phyloP scores from a whole-genome alignment of 2,797 vertebrate genomes.

The Steatocranus sp. region DNA sequence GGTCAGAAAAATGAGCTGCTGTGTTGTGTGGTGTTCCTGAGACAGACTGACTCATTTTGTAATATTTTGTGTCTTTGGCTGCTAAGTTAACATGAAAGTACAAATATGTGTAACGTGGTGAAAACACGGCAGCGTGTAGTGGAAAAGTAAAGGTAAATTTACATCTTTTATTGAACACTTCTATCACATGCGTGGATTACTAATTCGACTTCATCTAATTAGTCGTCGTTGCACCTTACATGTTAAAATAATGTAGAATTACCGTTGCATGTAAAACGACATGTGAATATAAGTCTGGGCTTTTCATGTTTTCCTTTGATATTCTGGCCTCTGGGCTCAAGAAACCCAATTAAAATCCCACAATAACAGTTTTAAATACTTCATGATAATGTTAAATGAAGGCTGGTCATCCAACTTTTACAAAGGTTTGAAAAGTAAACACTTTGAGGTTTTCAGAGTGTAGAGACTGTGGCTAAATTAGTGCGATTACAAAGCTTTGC shows the following conservation, averaged over 20 bases:
- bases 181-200: fast-evolving
- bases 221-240: constrained; percentile 19
- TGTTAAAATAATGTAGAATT: not conserved
- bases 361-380: not conserved
- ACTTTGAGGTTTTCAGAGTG: not conserved
- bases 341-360: constrained; percentile 36
- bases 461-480: not conserved
- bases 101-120: not conserved
- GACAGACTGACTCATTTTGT: not conserved
- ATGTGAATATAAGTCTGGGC: not conserved
- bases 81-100: not conserved
- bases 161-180: not conserved
- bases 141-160: not conserved
- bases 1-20: constrained; percentile 8
- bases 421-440: not conserved
- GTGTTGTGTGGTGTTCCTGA: not conserved
- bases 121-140: not conserved
- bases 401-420: not conserved
- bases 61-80: not conserved
- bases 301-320: not conserved
- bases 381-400: not conserved
- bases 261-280: not conserved
- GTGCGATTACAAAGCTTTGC: not conserved
- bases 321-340: constrained; percentile 2
- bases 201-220: constrained; percentile 19